Base-by-base conservation (phyloP, 2,113 vertebrate genomes). In the Anoplopoma fimbria region DNA sequence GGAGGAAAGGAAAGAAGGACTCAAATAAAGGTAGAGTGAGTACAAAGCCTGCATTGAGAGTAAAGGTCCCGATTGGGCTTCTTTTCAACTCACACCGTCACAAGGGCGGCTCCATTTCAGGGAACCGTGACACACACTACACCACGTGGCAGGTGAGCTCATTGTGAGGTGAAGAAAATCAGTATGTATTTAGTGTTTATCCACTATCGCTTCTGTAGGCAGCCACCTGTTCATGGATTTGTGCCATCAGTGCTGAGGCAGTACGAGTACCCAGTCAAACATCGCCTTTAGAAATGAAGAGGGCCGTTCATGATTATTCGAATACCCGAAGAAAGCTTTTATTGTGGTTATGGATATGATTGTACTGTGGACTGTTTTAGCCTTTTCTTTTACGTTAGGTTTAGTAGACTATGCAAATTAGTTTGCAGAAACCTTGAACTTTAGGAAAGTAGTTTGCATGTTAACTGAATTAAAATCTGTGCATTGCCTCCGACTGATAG, bases 11-110 rank as follows among this genome's bases (percentile, higher is more conserved):
- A 65, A 58, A 68, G 33, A 64, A 25, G 38, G 69, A 51, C n/a
- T 70, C 42, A 76, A 74, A 85, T 55, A 67, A 84, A 68, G 33
- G 23, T n/a, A 15, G 49, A 62, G 42, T 45, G 60, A 79, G 45
- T 19, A 86, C 87, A 91, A 86, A 87, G 84, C 71, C 45, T 31
- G 60, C 87, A 87, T 90, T 89, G 81, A 86, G 65, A 62, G 13
- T 9, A 72, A 85, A 71, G 29, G 31, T 81, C 67, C 8, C 25
- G 14, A 8, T 79, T 65, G 9, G 36, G 69, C 36, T 53, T 74
- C 33, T 82, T 65, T 85, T 88, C 71, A 79, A 47, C 42, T 71
- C 53, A 76, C 74, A 51, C 81, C 34, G 62, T 84, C 75, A 85
- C 77, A 89, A 79, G 84, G 25, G 55, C 63, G 49, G 34, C 84